Evolutionary conservation across 1,140 invertebrate genomes (phyloP), one percentile per base, ranked within the genome.

Genomic region (Drosophila santomea): DNA sequence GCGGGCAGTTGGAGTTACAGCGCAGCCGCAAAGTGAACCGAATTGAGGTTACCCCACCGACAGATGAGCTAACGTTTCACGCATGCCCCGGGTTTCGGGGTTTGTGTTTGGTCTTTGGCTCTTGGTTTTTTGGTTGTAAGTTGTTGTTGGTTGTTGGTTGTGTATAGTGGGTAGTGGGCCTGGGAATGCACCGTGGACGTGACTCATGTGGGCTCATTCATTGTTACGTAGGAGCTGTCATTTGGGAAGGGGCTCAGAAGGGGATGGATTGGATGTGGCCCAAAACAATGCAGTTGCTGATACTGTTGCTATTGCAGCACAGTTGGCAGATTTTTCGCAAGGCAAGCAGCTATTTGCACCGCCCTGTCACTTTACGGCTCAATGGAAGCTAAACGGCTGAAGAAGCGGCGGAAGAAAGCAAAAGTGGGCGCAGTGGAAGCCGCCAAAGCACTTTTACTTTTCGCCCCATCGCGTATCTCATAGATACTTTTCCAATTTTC

Each of bases 31-130:
- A 88, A 68, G 74, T 88, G 83, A 88, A 83, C 82, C 74, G 48
- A 86, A 86, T 79, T 86, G 75, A 79, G 83, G 83, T 86, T 86
- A 88, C 71, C 44, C 82, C 82, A 88, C 62, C 60, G 52, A 54
- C 75, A 83, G 63, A 83, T 80, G 76, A 83, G 80, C 86, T 86
- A 86, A 86, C 83, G 84, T 76, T 85, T 67, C 44, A 81, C 74
- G 71, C 72, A 63, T 61, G 60, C 60, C 57, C 55, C 54, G 54
- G n/a, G 45, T 11, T 64, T 51, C 12, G 14, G 48, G 41, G 8
- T 63, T 50, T 48, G 25, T 23, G 39, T 12, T 67, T 50, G 44
- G 20, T 10, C 35, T 6, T 67, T 44, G 38, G 35, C 1, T 50
- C 25, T 45, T 44, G 51, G 43, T 15, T 10, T 32, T 7, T 8